Evolutionary conservation across 2,113 vertebrate genomes (phyloP), one percentile per base, ranked within the genome.

Genomic region (Mormyrus lacerda): DNA sequence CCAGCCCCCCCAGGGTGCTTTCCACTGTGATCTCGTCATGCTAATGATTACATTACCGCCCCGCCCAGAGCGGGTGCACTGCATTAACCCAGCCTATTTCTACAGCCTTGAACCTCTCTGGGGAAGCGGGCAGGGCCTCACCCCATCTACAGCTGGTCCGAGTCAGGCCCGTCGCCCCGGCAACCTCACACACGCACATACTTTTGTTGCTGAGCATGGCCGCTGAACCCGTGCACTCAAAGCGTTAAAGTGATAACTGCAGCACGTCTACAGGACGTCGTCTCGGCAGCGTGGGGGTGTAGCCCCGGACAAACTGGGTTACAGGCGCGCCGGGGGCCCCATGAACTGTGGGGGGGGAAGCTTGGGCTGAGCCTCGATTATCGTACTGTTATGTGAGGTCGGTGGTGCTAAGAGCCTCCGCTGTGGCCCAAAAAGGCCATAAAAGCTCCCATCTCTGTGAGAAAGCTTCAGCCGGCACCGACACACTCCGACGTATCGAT

Each of bases 401-500:
- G 89, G 87, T 91, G 93, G 94, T 92, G 92, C 92, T 91, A 91
- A 83, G 93, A 93, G 91, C 90, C 94, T 93, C 90, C 90, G 90
- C 88, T 92, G 89, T 92, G 13, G 31, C 92, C 91, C 90, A 92
- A 93, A 90, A 93, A 92, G 93, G 91, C 92, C 93, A 94, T 93
- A 95, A 96, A 96, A 95, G 94, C 95, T 95, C 92, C 84, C 90
- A 44, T 42, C 91, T 93, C 95, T 92, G 48, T 87, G 87, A 93
- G 95, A 89, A 93, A 94, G 94, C 91, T 89, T 91, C 91, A 91
- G 39, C 3, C 91, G 93, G 19, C 24, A n/a, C 92, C 94, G 94
- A 89, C 87, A 94, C 61, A 91, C 47, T 87, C 91, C 95, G 91
- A 94, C 65, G 84, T 94, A 97, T 96, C 93, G 97, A 97, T 97